Evolutionary conservation across 2,113 vertebrate genomes (phyloP).

Genomic region (Grammomys surdaster): DNA sequence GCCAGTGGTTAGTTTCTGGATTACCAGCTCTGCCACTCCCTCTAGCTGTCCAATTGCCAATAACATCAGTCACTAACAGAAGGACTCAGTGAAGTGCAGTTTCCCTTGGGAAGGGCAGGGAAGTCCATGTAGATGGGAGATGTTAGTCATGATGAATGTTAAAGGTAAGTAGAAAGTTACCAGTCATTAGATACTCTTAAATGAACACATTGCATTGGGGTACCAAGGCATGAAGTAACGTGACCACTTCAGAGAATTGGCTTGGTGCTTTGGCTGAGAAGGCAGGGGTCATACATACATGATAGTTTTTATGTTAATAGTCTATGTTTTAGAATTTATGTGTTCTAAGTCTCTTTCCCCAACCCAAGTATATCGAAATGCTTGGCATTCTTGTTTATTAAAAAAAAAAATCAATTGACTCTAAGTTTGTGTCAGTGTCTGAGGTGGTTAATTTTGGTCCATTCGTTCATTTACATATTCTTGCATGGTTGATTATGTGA

Average conservation of each 20-base stretch:
- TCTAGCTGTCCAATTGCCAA: background rate
- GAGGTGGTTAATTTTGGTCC: background rate
- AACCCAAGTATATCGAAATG: background rate
- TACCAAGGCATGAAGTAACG: background rate
- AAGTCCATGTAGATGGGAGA: background rate
- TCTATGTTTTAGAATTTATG: background rate
- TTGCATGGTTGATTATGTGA: background rate
- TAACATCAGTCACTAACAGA: background rate
- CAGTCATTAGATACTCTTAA: background rate
- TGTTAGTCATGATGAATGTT: background rate
- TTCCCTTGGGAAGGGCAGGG: slow-evolving; percentile 15
- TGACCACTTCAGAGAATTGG: background rate
- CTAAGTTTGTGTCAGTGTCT: background rate
- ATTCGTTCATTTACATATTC: background rate
- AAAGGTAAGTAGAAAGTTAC: background rate
- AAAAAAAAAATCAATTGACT: background rate
- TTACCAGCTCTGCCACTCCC: background rate
- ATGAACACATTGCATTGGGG: background rate
- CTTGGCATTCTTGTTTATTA: background rate
- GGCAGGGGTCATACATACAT: background rate
- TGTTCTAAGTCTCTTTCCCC: background rate
- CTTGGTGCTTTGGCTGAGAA: slow-evolving; percentile 14
- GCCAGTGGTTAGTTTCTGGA: background rate
- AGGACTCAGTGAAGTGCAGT: background rate
- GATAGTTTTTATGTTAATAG: background rate